phyloP scores from a whole-genome alignment of 2,113 vertebrate genomes.

The Sebastes fasciatus region DNA sequence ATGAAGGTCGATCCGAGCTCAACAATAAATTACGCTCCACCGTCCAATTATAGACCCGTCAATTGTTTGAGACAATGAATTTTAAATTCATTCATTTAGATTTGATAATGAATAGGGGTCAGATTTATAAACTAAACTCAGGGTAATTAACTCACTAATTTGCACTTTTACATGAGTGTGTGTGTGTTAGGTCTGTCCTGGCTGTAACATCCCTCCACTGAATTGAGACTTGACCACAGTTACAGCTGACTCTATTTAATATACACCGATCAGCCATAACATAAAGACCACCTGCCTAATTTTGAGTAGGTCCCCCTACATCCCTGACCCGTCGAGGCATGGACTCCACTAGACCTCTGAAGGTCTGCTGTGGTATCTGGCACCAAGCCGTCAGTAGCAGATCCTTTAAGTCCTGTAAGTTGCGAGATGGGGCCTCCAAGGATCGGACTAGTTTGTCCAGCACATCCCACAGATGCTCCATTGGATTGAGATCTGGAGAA shows the following conservation, averaged over 20 bases:
- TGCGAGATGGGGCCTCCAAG: no score
- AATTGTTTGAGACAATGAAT: conserved; percentile 50
- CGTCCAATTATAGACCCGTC: conserved; percentile 42
- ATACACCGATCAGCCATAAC: no score
- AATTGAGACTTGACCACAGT: background rate
- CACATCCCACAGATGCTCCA: no score
- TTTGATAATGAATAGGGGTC: conserved; percentile 21
- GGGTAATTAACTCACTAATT: conserved; percentile 22
- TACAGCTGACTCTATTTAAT: background rate
- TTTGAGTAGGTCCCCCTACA: no score
- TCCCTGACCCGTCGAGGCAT: no score
- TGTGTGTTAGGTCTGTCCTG: background rate
- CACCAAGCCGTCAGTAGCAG: no score
- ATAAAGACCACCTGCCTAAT: no score
- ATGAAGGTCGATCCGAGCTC: conserved; percentile 54
- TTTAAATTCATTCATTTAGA: conserved; percentile 36
- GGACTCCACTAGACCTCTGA: no score
- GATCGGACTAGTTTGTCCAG: no score
- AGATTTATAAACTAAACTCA: conserved; percentile 6
- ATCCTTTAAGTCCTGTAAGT: no score
- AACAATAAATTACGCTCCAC: conserved; percentile 35
- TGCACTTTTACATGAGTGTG: background rate
- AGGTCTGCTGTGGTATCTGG: no score
- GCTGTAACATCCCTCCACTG: background rate
- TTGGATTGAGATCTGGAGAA: no score